Evolutionary conservation across 2,113 vertebrate species (phyloP).

Genomic region (Microcebus ravelobensis): DNA sequence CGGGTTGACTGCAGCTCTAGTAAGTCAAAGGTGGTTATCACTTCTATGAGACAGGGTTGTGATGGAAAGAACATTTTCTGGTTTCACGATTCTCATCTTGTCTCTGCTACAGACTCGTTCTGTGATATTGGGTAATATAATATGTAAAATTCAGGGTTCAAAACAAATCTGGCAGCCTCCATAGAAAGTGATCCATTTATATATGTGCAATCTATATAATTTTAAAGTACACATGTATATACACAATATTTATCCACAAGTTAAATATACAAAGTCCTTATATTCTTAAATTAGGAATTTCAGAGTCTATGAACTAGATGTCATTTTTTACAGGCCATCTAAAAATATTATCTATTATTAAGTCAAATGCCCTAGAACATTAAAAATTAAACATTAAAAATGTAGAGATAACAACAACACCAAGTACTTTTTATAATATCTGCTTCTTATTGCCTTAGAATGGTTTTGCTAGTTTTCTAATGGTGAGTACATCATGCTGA

Average conservation of each 20-base stretch:
- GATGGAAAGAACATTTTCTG: constrained; percentile 44
- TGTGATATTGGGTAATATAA: constrained; percentile 21
- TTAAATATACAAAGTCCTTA: constrained; percentile 2
- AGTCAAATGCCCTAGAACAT: constrained; percentile 47
- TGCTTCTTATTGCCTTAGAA: constrained; percentile 3
- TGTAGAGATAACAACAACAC: background rate
- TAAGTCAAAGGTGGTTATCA: constrained; percentile 58
- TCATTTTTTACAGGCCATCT: constrained; percentile 36
- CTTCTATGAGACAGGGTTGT: constrained; percentile 15
- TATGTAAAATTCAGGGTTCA: constrained; percentile 39
- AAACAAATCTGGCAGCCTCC: constrained; percentile 20
- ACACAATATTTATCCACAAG: background rate
- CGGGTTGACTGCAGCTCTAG: background rate
- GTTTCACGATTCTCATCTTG: constrained; percentile 59
- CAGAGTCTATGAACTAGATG: constrained; percentile 25
- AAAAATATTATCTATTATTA: constrained; percentile 56
- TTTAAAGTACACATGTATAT: background rate
- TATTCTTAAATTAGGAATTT: constrained; percentile 38
- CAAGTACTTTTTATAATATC: background rate
- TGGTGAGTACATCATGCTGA: background rate
- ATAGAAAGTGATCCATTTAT: background rate
- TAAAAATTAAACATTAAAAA: constrained; percentile 62
- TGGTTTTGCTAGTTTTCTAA: background rate
- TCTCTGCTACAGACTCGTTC: constrained; percentile 29
- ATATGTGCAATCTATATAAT: background rate